Conservation (phyloP, 1,140 invertebrate species). For the Conus ventricosus region DNA sequence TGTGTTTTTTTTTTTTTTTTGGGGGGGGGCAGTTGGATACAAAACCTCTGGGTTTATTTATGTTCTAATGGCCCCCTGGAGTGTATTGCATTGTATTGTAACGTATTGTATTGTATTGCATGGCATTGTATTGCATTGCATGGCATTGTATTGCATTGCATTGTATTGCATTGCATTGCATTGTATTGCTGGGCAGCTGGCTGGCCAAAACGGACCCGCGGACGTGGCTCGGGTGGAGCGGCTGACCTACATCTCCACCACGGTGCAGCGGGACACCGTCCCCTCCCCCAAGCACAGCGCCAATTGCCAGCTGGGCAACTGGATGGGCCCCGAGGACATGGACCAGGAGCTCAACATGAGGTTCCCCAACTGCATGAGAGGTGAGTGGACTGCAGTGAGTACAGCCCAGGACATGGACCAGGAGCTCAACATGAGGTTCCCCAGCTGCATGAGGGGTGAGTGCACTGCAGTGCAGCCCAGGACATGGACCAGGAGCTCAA, state of each 20-base stretch:
- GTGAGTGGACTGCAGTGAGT: constrained; percentile 71
- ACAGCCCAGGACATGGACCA: constrained; percentile 84
- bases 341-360: constrained; percentile 88
- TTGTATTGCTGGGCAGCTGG: constrained; percentile 80
- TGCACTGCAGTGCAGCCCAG: constrained; percentile 64
- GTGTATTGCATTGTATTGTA: too few relatives aligned
- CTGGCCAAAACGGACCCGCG: constrained; percentile 93
- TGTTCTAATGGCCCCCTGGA: too few relatives aligned
- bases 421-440: constrained; percentile 91
- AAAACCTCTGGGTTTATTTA: too few relatives aligned
- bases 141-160: too few relatives aligned
- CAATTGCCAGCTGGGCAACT: constrained; percentile 86
- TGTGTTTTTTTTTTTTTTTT: too few relatives aligned
- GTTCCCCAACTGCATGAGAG: constrained; percentile 97
- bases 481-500: constrained; percentile 90
- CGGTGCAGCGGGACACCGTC: constrained; percentile 86
- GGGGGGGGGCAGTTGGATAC: too few relatives aligned
- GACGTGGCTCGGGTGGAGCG: constrained; percentile 99
- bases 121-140: too few relatives aligned
- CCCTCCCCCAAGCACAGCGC: constrained; percentile 79
- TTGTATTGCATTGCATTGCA: too few relatives aligned
- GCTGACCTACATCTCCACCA: constrained; percentile 95
- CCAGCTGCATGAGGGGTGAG: constrained; percentile 94
- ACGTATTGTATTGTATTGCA: too few relatives aligned
- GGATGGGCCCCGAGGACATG: constrained; percentile 92